Base-by-base conservation (phyloP, 1,140 invertebrate genomes). In the Drosophila saltans region DNA sequence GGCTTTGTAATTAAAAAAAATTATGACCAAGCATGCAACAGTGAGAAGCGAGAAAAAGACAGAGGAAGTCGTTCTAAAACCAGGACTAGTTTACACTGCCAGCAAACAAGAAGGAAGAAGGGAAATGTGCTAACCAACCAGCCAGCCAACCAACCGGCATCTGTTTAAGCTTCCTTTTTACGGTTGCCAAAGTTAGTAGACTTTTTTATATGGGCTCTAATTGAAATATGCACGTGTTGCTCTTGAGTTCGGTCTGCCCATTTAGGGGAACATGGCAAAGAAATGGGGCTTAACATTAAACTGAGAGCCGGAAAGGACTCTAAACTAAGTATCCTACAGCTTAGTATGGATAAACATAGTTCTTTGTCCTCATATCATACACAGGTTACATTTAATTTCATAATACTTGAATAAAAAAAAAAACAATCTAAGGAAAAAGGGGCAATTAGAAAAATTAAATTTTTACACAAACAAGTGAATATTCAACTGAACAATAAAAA, bases 1-100 rank as follows among this genome's bases (percentile, higher is more conserved):
- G 69, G 79, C 75, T 65, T 62, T 74, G 80, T 83, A 88, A 86
- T 86, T 86, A 88, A 83, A 88, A 79, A 58, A 80, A 88, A 88
- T 72, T 69, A 83, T 80, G 70, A 52, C 66, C 63, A 62, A 71
- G 30, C 56, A 62, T 58, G 65, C 5, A 58, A 26, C 28, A 24
- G 28, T 2, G 33, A 11, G 45, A 26, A 9, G n/a, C 5, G 60
- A 16, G 45, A 8, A 9, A 52, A 10, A 52, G 45, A 52, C 45
- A 52, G 21, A 52, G 24, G 8, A 52, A 52, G 43, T 16, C 43
- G 16, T 7, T 24, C 43, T 21, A 36, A 16, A 11, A 69, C 26
- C 60, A 16, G n/a, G 61, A 52, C 59, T 65, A 77, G 73, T 67
- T 75, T 57, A 28, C 39, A n/a, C 5, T 57, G 33, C 3, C 28